Evolutionary conservation across 2,888 invertebrate species (phyloP).

Genomic region (Sepioteuthis lessoniana): DNA sequence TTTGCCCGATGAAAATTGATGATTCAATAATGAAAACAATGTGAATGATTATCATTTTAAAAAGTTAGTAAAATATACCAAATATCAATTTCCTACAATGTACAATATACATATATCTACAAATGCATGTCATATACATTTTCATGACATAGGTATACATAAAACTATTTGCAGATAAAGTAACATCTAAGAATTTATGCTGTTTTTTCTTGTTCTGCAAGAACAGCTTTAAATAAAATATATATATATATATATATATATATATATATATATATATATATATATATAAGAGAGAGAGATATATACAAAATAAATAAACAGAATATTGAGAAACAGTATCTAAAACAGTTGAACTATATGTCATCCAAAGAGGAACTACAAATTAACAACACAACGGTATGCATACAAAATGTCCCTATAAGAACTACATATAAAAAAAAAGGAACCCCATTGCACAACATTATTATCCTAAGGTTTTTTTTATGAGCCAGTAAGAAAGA

Average conservation of each 20-base stretch:
- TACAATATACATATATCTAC: slow-evolving; percentile 14
- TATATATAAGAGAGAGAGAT: too few species aligned
- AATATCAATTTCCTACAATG: slow-evolving; percentile 9
- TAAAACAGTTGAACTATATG: slow-evolving; percentile 18
- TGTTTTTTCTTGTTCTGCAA: not conserved
- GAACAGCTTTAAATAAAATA: not conserved
- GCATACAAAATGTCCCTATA: not conserved
- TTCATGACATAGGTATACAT: not conserved
- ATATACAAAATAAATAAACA: not conserved
- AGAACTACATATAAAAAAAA: not conserved
- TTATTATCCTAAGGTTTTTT: not conserved
- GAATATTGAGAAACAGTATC: slow-evolving; percentile 20
- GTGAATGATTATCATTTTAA: not conserved
- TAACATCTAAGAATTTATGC: not conserved
- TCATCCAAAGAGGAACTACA: not conserved
- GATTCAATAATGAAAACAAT: not conserved
- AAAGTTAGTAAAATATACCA: not conserved
- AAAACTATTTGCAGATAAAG: not conserved
- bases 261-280: too few species aligned
- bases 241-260: too few species aligned
- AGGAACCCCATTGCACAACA: slow-evolving; percentile 15
- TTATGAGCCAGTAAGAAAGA: slow-evolving; percentile 11
- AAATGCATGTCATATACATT: not conserved
- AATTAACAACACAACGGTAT: not conserved
- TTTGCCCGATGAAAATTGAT: not conserved